These are phyloP conservation scores for Lycopodina hypogea DNA, from an alignment of 37 sponge, comb jelly and placozoan species.

Conservation along the genomic window DNA sequence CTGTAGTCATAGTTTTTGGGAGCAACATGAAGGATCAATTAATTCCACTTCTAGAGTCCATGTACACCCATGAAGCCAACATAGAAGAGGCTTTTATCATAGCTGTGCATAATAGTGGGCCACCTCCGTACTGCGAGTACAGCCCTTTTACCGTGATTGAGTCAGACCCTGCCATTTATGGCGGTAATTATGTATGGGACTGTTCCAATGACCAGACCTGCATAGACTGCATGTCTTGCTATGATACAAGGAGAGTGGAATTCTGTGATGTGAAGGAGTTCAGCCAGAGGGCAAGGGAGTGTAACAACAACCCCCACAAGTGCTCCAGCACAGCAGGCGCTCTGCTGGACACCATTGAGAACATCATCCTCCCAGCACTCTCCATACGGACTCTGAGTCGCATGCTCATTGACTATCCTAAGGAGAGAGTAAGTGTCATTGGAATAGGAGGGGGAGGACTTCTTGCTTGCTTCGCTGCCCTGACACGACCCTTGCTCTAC, in stretches of 20 bases:
- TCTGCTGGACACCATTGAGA: constrained; percentile 39
- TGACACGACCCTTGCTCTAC: constrained; percentile 52
- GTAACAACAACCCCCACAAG: background rate
- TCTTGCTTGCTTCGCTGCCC: constrained; percentile 66
- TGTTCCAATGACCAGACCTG: background rate
- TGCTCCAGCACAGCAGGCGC: constrained; percentile 26
- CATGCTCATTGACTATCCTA: constrained; percentile 39
- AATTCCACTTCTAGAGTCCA: constrained; percentile 27
- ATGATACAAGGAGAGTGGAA: constrained; percentile 34
- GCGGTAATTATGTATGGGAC: constrained; percentile 1
- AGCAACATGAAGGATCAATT: background rate
- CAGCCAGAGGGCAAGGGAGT: constrained; percentile 1
- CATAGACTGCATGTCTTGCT: constrained; percentile 42
- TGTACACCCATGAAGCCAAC: constrained; percentile 43
- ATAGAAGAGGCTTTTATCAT: constrained; percentile 53
- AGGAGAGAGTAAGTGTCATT: constrained; percentile 45
- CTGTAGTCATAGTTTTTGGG: constrained; percentile 48
- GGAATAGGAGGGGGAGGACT: constrained; percentile 53
- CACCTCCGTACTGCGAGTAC: constrained; percentile 15
- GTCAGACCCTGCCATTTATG: background rate
- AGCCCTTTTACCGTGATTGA: constrained; percentile 4
- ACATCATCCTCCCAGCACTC: constrained; percentile 32
- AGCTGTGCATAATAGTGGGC: background rate
- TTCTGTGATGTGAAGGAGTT: constrained; percentile 46
- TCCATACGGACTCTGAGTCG: constrained; percentile 25